A percentile compares a stretch with the other conserved stretches of the same genome.
Conservation (phyloP, 2,113 vertebrate genomes). For the Mobula birostris region DNA sequence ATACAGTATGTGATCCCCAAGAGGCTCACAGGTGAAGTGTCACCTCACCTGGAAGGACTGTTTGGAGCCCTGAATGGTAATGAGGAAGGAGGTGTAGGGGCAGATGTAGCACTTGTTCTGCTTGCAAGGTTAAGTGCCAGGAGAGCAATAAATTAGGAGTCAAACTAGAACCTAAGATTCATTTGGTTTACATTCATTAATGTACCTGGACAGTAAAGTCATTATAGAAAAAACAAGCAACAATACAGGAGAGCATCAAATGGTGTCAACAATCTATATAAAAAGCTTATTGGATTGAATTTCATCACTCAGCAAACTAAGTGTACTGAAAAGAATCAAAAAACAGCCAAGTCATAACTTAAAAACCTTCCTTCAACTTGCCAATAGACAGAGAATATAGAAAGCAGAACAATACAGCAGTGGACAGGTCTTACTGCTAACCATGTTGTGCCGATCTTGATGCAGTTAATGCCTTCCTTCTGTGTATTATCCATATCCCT, state of each 20-base stretch:
- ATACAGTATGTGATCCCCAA: too few relatives aligned
- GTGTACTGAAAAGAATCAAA: background rate
- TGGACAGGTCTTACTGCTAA: too few relatives aligned
- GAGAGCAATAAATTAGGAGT: background rate
- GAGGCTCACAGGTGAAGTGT: too few relatives aligned
- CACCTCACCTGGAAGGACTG: too few relatives aligned
- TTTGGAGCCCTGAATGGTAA: too few relatives aligned
- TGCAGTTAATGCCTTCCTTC: too few relatives aligned
- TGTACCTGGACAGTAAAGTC: background rate
- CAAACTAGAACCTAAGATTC: background rate
- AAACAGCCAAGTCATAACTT: background rate
- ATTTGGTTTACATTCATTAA: background rate
- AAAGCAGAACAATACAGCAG: too few relatives aligned
- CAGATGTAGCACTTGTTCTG: too few relatives aligned
- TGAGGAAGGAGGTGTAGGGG: too few relatives aligned
- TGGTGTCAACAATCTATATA: background rate
- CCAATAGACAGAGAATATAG: background rate
- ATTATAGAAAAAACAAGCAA: background rate
- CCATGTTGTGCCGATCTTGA: too few relatives aligned
- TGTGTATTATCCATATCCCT: too few relatives aligned
- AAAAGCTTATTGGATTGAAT: background rate
- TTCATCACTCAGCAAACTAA: background rate
- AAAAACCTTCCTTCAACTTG: background rate
- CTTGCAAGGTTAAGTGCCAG: too few relatives aligned
- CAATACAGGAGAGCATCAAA: background rate